These are phyloP conservation scores for Salmo trutta DNA, from an alignment of 2,797 vertebrate species.

Conservation along the genomic window DNA sequence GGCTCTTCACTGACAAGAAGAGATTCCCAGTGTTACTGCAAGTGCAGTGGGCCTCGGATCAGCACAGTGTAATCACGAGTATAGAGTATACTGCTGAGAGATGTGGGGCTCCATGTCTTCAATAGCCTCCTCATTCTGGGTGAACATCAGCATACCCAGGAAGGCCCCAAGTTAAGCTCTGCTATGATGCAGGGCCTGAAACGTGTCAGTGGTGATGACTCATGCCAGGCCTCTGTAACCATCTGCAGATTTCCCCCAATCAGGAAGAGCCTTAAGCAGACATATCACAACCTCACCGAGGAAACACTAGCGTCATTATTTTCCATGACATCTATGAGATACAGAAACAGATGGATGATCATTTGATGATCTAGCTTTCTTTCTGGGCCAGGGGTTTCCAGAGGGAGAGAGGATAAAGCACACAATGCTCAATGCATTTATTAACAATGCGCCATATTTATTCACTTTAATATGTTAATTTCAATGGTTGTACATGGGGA, in stretches of 20 bases:
- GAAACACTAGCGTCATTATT: conserved; percentile 25
- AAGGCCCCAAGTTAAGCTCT: neutral
- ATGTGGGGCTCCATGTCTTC: too few species aligned
- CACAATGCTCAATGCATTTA: conserved; percentile 12
- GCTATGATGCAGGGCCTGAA: neutral
- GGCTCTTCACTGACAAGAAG: too few species aligned
- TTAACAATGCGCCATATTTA: conserved; percentile 69
- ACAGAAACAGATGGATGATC: conserved; percentile 31
- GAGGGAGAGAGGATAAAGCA: neutral
- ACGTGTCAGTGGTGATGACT: neutral
- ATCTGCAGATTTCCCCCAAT: neutral
- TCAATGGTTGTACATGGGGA: conserved; percentile 68
- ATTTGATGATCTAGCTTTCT: neutral
- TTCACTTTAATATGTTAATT: conserved; percentile 72
- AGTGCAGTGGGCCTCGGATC: too few species aligned
- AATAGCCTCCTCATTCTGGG: too few species aligned
- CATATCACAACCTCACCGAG: neutral
- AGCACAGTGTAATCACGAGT: too few species aligned
- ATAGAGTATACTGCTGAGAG: too few species aligned
- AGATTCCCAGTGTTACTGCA: too few species aligned
- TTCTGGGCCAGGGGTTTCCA: neutral
- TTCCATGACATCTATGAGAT: conserved; percentile 28
- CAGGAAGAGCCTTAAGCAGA: neutral
- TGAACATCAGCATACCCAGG: neutral
- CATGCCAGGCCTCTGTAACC: neutral